phyloP scores from a whole-genome alignment of 2,888 invertebrate species.

The Polietes domitor region DNA sequence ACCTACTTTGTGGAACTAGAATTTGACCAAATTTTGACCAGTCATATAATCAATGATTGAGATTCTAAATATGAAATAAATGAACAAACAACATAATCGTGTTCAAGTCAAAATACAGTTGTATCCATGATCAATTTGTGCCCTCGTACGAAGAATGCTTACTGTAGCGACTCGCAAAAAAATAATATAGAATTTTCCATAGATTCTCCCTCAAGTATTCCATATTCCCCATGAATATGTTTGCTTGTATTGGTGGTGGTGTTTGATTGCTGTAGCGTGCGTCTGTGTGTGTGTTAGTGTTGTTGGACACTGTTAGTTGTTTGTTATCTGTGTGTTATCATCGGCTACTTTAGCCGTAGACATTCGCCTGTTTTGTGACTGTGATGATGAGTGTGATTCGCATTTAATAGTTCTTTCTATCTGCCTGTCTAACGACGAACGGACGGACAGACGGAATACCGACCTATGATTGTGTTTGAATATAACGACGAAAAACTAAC shows the following conservation, averaged over 20 bases:
- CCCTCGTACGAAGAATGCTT: neutral
- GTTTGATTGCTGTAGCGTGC: neutral
- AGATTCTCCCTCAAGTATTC: neutral
- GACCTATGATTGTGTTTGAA: constrained; percentile 61
- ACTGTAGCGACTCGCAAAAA: neutral
- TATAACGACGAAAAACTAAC: constrained; percentile 53
- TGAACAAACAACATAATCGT: no score
- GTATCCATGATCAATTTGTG: neutral
- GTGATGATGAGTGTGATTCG: constrained; percentile 58
- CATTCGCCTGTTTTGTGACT: constrained; percentile 26
- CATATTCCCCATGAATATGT: neutral
- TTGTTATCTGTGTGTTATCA: constrained; percentile 58
- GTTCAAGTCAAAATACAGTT: no score
- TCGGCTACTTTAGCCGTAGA: constrained; percentile 36
- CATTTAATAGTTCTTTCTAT: constrained; percentile 54
- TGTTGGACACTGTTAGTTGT: constrained; percentile 6
- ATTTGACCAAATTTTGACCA: no score
- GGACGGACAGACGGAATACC: constrained; percentile 30
- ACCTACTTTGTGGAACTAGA: no score
- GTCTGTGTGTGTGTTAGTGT: constrained; percentile 15
- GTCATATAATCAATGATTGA: no score
- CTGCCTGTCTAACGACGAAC: constrained; percentile 1
- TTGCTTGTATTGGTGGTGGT: constrained; percentile 1
- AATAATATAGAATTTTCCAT: neutral
- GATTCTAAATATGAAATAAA: no score